These are phyloP conservation scores for Dolichopus griseipennis DNA, from an alignment of 2,888 invertebrate species.

Conservation along the genomic window DNA sequence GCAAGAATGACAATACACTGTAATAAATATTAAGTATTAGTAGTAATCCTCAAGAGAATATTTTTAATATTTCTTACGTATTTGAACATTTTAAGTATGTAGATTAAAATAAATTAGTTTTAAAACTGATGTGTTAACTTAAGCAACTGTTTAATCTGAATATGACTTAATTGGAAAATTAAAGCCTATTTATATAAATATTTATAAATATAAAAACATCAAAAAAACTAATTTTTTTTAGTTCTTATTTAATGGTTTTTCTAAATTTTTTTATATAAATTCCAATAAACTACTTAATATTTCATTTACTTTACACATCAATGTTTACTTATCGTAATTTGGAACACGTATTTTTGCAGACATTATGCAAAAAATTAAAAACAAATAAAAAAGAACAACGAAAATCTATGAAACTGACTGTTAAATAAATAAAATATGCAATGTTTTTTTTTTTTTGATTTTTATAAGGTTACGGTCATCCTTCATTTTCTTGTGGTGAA, in stretches of 20 bases:
- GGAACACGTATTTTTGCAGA: background rate
- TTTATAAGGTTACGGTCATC: no score
- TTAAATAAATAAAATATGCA: no score
- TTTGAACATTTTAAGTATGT: constrained; percentile 11
- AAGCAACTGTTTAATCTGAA: background rate
- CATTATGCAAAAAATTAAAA: background rate
- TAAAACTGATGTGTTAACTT: background rate
- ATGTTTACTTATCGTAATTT: background rate
- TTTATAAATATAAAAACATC: background rate
- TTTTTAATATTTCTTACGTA: background rate
- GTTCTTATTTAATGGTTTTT: background rate
- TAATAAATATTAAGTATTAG: background rate
- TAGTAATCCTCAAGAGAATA: background rate
- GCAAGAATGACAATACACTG: constrained; percentile 22
- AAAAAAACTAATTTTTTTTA: no score
- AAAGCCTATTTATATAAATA: background rate
- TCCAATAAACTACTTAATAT: background rate
- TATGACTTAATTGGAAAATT: background rate
- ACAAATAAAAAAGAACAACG: background rate
- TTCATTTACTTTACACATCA: background rate
- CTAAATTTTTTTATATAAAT: background rate
- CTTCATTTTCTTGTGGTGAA: no score
- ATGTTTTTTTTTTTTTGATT: no score
- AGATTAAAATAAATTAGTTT: background rate
- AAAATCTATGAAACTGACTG: no score